Evolutionary conservation across 2,113 vertebrate species (phyloP).

Genomic region (Hippolais icterina): DNA sequence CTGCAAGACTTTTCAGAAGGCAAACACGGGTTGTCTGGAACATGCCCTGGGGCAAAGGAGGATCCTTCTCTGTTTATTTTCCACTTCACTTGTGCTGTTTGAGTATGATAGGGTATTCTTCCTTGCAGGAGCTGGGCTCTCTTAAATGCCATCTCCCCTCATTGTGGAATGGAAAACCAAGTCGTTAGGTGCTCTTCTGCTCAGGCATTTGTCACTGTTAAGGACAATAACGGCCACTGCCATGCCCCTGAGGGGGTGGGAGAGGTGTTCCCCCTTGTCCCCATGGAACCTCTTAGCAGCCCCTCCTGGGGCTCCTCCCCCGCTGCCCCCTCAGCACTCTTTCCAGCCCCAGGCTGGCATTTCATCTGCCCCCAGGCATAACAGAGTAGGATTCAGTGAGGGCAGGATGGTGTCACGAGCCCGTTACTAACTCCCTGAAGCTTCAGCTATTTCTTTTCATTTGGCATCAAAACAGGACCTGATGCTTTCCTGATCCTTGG

Average conservation of each 20-base stretch:
- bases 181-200: not conserved
- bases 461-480: not conserved
- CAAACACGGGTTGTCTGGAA: not conserved
- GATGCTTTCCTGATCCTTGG: not conserved
- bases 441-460: not conserved
- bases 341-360: not conserved
- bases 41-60: not conserved
- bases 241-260: not conserved
- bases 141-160: not conserved
- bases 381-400: not conserved
- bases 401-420: not conserved
- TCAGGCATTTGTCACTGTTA: not conserved
- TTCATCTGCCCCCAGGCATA: not conserved
- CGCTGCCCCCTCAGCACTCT: fast-evolving
- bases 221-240: not conserved
- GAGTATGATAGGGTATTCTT: fast-evolving
- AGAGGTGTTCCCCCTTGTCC: not conserved
- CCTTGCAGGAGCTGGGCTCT: not conserved
- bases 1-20: not conserved
- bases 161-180: not conserved
- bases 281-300: not conserved
- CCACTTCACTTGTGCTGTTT: not conserved
- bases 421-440: not conserved
- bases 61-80: not conserved
- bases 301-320: not conserved